Evolutionary conservation across 2,113 vertebrate species (phyloP), one percentile per base, ranked within the genome.

Genomic region (Datnioides undecimradiatus): DNA sequence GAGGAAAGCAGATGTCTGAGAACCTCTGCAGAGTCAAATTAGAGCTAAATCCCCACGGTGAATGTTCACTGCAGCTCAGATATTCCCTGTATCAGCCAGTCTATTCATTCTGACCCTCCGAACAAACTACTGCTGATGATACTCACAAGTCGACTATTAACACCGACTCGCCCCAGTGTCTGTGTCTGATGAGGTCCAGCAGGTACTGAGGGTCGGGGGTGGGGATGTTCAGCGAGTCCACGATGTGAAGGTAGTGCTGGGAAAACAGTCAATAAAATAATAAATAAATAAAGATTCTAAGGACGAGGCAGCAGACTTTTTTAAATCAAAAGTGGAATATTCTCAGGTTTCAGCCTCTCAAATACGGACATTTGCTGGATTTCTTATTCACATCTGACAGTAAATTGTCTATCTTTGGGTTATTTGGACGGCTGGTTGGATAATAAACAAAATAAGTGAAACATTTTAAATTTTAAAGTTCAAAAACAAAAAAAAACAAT

Each of bases 111-210:
- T n/a, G n/a, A n/a, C n/a, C n/a, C n/a, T n/a, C n/a, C n/a, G n/a
- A n/a, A n/a, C n/a, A n/a, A n/a, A n/a, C n/a, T n/a, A n/a, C n/a
- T 1, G 17, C 19, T 13, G 48, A 3, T 34, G 60, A 63, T 46
- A 95, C 97, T 95, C 88, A 98, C 97, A 94, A 63, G 6, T 96
- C 94, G 0, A 96, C 96, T 1, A 98, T 93, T 7, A 98, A 83
- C 57, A 97, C 92, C 0, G 97, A 96, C 73, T 94, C 76, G 0
- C 97, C 97, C 96, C 96, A 98, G 74, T 81, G 88, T 78, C 95
- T 93, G 84, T 91, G 92, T 49, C 16, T 88, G 43, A 94, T 74
- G 62, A 97, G 91, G 1, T 98, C 95, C 19, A 80, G 57, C 36
- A 98, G 92, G 82, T 96, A 97, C 69, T 94, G 94, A 6, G 96